Evolutionary conservation across 2,113 vertebrate genomes (phyloP), one percentile per base, ranked within the genome.

Genomic region (Gadus macrocephalus): DNA sequence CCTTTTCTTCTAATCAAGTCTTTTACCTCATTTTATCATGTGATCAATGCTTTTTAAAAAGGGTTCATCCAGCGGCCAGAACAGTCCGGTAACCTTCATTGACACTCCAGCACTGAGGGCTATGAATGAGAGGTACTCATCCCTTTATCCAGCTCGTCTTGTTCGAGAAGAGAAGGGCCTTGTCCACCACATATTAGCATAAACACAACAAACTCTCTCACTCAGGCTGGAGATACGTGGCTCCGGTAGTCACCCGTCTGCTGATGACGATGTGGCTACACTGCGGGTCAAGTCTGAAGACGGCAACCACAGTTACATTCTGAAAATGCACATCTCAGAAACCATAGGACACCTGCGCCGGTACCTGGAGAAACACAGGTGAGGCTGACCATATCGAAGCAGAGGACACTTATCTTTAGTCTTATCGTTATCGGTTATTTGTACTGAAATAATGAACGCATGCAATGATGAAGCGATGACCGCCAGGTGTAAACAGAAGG

Each of bases 271-370:
- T 0, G 38, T 85, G 62, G 88, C 90, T 81, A 90, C 82, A 0
- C 93, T 99, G 55, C 91, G 93, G 25, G 71, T 98, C 82, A 94
- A 86, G 71, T 96, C 95, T 0, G 96, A 97, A 86, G 91, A 93
- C 0, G 94, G 95, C 7, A 90, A 93, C 67, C 83, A 80, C 19
- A 91, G 74, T 0, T 96, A 92, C 31, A 5, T 92, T 0, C 3
- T 96, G 15, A 92, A 83, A 86, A 94, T 98, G 96, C 66, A 67
- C 28, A 81, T 73, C 6, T 88, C 89, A 0, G 95, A 95, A 67
- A 97, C 95, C 0, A 72, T 98, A 0, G 92, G 93, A 11, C 86
- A 95, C 2, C 88, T 98, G 79, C 91, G 94, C 3, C 62, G 19
- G 19, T 88, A 89, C 69, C 91, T 98, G 1, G 74, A 94, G 42